phyloP scores from a whole-genome alignment of 2,113 vertebrate genomes.

The Campylorhamphus procurvoides region DNA sequence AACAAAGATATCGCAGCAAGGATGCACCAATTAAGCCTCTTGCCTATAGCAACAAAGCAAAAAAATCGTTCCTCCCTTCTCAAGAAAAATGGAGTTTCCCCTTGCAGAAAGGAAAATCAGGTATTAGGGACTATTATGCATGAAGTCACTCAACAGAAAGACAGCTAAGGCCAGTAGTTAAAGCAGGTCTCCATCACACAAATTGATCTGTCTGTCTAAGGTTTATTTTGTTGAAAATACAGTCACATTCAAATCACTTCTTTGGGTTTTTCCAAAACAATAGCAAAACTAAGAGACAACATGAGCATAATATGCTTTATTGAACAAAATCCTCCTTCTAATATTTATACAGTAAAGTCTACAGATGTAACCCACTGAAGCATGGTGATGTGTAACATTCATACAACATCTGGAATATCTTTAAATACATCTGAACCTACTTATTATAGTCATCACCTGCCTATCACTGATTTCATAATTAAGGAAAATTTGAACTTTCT shows the following conservation, averaged over 20 bases:
- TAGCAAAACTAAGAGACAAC: background rate
- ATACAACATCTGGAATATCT: background rate
- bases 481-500: slow-evolving; percentile 35
- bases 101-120: background rate
- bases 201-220: background rate
- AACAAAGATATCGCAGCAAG: background rate
- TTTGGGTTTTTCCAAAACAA: background rate
- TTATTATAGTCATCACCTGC: slow-evolving; percentile 35
- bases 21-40: background rate
- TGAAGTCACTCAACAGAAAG: background rate
- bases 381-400: background rate
- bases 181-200: background rate
- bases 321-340: slow-evolving; percentile 43
- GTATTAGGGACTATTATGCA: background rate
- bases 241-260: background rate
- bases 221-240: background rate
- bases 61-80: background rate
- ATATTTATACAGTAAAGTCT: slow-evolving; percentile 56
- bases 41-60: background rate
- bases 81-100: background rate
- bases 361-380: slow-evolving; percentile 4
- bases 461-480: slow-evolving; percentile 38
- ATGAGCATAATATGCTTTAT: slow-evolving; percentile 58
- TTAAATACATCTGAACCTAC: slow-evolving; percentile 40
- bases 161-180: background rate